A percentile compares a stretch with the other conserved stretches of the same genome.
phyloP scores from a whole-genome alignment of 2,797 vertebrate genomes.

The Podargus strigoides region DNA sequence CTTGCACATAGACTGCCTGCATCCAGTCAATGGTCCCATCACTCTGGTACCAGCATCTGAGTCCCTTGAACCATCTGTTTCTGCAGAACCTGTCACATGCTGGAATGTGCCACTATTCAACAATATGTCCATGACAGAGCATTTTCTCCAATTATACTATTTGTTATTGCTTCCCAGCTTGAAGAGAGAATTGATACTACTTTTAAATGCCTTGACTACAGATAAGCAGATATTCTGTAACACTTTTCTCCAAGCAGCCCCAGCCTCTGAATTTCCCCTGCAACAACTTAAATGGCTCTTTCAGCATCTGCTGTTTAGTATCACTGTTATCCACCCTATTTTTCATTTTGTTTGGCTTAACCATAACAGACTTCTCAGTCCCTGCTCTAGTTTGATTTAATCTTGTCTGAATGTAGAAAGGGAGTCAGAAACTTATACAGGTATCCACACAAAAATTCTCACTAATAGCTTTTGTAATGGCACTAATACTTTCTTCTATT shows the following conservation, averaged over 20 bases:
- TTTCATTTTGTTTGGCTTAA: background rate
- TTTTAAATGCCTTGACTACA: background rate
- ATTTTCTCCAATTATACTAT: background rate
- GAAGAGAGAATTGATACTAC: background rate
- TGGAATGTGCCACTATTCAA: background rate
- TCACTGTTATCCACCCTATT: background rate
- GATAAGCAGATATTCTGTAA: background rate
- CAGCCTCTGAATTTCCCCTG: background rate
- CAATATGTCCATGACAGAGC: fast-evolving
- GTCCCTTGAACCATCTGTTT: background rate
- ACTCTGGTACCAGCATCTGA: background rate
- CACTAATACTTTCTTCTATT: background rate
- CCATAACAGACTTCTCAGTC: background rate
- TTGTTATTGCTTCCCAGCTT: background rate
- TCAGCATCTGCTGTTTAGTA: background rate
- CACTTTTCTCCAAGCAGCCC: background rate
- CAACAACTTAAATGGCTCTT: background rate
- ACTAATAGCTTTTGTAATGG: background rate
- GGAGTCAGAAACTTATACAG: background rate
- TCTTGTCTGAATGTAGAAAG: background rate
- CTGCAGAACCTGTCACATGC: background rate
- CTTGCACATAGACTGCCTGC: background rate
- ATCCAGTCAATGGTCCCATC: background rate
- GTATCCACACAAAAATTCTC: background rate
- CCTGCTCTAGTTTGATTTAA: background rate